phyloP scores from a whole-genome alignment of 1,140 invertebrate species.

The Cydia splendana region DNA sequence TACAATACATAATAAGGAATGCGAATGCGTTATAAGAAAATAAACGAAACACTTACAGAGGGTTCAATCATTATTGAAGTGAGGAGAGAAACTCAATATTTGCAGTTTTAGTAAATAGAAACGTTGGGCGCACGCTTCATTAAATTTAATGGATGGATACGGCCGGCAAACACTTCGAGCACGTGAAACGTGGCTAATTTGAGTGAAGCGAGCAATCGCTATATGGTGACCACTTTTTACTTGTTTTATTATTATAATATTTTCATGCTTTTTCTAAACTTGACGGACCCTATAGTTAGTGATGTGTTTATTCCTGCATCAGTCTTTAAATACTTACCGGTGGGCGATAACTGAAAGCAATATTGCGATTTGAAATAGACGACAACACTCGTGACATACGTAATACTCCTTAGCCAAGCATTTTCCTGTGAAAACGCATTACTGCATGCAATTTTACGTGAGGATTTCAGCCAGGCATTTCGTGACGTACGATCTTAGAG shows the following conservation, averaged over 20 bases:
- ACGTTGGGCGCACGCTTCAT: constrained; percentile 12
- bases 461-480: no score
- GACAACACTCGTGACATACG: neutral
- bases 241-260: neutral
- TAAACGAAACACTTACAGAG: neutral
- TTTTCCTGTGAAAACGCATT: no score
- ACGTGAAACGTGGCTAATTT: constrained; percentile 3
- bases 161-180: constrained; percentile 15
- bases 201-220: neutral
- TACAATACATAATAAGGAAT: neutral
- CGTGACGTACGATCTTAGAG: no score
- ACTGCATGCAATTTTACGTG: no score
- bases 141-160: constrained; percentile 27
- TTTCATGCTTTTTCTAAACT: no score
- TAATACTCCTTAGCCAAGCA: no score
- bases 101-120: constrained; percentile 18
- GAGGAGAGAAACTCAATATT: constrained; percentile 1
- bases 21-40: neutral
- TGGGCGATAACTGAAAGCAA: no score
- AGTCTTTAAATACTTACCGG: no score
- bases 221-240: neutral
- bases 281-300: no score
- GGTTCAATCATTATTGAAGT: neutral
- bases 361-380: no score
- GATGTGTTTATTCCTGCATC: no score